Percentiles rank a stretch among this genome's conserved stretches.
Conservation (phyloP, 37 sponge, comb jelly and placozoan species). For the Chondrosia reniformis region DNA sequence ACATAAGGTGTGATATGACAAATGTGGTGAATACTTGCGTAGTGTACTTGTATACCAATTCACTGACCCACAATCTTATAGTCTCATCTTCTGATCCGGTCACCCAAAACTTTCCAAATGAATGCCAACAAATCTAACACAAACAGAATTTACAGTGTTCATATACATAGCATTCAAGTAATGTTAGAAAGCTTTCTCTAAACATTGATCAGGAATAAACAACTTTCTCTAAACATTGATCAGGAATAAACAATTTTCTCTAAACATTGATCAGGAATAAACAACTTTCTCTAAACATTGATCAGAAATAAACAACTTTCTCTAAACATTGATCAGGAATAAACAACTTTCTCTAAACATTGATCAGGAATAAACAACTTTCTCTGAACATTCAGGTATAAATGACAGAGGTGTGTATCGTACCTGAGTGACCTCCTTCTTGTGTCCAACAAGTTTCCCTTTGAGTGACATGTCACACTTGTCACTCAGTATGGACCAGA, state of each 20-base stretch:
- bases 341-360: too few relatives aligned
- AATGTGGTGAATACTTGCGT: neutral
- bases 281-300: too few relatives aligned
- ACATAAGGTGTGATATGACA: neutral
- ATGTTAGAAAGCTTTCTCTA: neutral
- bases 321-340: too few relatives aligned
- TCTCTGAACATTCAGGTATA: too few relatives aligned
- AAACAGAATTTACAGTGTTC: neutral
- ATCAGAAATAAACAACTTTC: too few relatives aligned
- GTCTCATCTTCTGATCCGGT: constrained; percentile 75
- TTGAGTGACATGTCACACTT: neutral
- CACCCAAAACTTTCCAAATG: constrained; percentile 40
- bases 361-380: too few relatives aligned
- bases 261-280: too few relatives aligned
- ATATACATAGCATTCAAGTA: neutral
- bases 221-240: neutral
- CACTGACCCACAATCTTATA: constrained; percentile 73
- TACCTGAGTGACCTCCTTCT: constrained; percentile 72
- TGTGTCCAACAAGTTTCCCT: constrained; percentile 38
- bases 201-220: neutral
- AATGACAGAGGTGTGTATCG: too few relatives aligned
- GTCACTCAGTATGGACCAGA: constrained; percentile 32
- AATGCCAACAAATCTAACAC: constrained; percentile 56
- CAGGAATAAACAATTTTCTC: too few relatives aligned
- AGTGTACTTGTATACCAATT: constrained; percentile 4